Evolutionary conservation across 2,113 vertebrate genomes (phyloP).

Genomic region (Elgaria multicarinata): DNA sequence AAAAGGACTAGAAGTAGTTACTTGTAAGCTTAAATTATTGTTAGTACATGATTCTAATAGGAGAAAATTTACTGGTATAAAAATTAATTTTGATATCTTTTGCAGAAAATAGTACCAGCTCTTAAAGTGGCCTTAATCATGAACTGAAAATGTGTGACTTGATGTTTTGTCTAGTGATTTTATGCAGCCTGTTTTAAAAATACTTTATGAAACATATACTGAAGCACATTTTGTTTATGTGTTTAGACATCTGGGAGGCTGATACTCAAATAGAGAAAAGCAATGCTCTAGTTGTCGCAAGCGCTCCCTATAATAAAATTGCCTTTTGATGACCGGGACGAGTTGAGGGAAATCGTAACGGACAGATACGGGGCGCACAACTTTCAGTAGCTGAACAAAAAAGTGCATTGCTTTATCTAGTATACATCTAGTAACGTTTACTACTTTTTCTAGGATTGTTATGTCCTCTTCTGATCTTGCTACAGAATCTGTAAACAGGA

Average conservation of each 20-base stretch:
- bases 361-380: constrained; percentile 99
- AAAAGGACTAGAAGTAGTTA: neutral
- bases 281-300: constrained; percentile 84
- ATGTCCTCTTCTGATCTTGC: neutral
- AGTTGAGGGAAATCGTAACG: constrained; percentile 97
- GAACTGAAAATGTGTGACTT: neutral
- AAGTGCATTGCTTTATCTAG: neutral
- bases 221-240: neutral
- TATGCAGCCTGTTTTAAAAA: neutral
- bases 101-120: neutral
- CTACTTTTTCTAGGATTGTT: constrained; percentile 33
- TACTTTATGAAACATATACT: neutral
- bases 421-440: neutral
- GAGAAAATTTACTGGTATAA: neutral
- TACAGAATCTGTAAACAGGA: constrained; percentile 33
- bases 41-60: neutral
- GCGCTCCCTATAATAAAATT: constrained; percentile 88
- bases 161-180: neutral
- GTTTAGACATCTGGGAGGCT: constrained; percentile 79
- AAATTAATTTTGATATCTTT: neutral
- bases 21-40: neutral
- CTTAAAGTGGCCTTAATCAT: neutral
- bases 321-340: constrained; percentile 97
- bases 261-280: constrained; percentile 89
- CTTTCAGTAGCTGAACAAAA: neutral